Conservation (phyloP, 2,797 vertebrate genomes). For the Phrynocephalus vlangalii region DNA sequence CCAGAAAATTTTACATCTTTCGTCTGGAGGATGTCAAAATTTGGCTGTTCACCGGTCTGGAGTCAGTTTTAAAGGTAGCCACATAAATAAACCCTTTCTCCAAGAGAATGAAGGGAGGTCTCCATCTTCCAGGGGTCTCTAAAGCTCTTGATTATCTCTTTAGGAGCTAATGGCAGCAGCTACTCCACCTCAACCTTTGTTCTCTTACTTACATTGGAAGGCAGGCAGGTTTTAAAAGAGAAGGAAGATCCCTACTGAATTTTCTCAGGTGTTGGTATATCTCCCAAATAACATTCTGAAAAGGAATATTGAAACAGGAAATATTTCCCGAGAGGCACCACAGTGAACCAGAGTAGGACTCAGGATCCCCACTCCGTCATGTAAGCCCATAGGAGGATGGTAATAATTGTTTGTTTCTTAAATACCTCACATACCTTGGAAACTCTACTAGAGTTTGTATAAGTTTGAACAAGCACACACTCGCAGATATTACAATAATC, state of each 20-base stretch:
- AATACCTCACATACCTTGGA: too few relatives aligned
- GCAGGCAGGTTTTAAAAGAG: background rate
- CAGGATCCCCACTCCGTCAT: too few relatives aligned
- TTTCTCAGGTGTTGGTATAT: background rate
- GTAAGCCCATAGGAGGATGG: too few relatives aligned
- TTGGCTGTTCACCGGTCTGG: background rate
- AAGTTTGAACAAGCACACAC: too few relatives aligned
- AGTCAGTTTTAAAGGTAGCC: background rate
- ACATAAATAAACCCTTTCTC: background rate
- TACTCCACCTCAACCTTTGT: background rate
- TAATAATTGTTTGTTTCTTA: too few relatives aligned
- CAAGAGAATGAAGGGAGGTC: background rate
- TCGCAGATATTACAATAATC: background rate
- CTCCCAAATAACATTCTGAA: background rate
- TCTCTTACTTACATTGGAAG: too few relatives aligned
- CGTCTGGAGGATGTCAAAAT: background rate
- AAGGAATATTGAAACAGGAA: background rate
- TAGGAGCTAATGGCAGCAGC: background rate
- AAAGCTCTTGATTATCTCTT: background rate
- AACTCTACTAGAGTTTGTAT: too few relatives aligned
- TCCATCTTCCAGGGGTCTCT: background rate
- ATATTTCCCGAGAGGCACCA: background rate
- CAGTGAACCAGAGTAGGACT: too few relatives aligned
- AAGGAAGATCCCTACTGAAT: background rate
- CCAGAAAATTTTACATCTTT: too few relatives aligned